phyloP scores from a whole-genome alignment of 2,888 invertebrate genomes.

The Acronicta psi region DNA sequence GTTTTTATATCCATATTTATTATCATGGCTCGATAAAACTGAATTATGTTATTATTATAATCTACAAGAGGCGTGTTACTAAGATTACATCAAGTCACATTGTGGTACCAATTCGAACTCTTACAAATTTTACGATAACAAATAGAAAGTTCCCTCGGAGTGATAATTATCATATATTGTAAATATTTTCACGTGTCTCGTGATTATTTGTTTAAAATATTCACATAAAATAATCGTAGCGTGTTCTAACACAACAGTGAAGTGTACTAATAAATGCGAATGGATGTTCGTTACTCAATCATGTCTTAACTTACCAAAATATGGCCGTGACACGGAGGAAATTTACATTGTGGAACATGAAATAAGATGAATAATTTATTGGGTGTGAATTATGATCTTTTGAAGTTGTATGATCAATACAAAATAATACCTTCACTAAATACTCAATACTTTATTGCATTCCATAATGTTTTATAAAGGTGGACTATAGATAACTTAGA shows the following conservation, averaged over 20 bases:
- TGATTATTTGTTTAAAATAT: conserved; percentile 14
- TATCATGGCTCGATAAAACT: conserved; percentile 45
- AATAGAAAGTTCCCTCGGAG: conserved; percentile 28
- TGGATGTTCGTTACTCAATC: conserved; percentile 38
- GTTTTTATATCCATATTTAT: conserved; percentile 43
- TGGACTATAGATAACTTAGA: too few relatives aligned
- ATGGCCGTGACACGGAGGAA: conserved; percentile 45
- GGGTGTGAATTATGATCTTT: not conserved
- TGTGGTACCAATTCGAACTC: conserved; percentile 42
- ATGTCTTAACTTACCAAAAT: conserved; percentile 19
- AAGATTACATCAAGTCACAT: conserved; percentile 35
- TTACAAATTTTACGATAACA: conserved; percentile 17
- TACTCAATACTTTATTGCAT: too few relatives aligned
- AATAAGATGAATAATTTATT: conserved; percentile 16
- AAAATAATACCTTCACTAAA: too few relatives aligned
- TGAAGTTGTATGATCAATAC: not conserved
- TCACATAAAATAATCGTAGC: conserved; percentile 6
- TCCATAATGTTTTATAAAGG: too few relatives aligned
- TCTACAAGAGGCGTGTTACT: conserved; percentile 23
- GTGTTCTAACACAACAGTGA: conserved; percentile 23
- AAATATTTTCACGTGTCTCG: conserved; percentile 8
- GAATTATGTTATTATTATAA: conserved; percentile 22
- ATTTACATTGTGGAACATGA: conserved; percentile 42
- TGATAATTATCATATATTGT: conserved; percentile 19
- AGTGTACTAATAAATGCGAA: conserved; percentile 26